Conservation (phyloP, 2,113 vertebrate genomes). For the Mystacornis crossleyi region DNA sequence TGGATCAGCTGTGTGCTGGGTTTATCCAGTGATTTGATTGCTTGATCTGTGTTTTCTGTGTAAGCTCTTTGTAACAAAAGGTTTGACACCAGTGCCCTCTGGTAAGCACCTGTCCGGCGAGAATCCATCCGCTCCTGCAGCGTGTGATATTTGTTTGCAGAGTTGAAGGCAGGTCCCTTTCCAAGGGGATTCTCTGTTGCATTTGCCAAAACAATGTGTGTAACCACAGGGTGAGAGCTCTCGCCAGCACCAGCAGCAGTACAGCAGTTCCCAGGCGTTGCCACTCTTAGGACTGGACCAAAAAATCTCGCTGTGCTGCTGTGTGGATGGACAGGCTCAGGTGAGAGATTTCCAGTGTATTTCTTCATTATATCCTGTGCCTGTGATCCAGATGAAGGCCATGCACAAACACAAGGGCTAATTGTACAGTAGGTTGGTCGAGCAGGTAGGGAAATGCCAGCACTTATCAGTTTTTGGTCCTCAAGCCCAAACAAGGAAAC, state of each 20-base stretch:
- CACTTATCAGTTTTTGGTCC: fast-evolving
- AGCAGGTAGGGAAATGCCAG: not conserved
- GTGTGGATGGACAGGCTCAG: not conserved
- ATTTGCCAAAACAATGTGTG: not conserved
- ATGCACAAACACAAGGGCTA: not conserved
- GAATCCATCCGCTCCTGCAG: not conserved
- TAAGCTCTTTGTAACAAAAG: not conserved
- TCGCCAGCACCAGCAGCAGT: not conserved
- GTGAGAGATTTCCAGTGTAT: not conserved
- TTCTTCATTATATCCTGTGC: not conserved
- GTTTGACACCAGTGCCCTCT: not conserved
- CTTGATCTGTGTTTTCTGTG: not conserved
- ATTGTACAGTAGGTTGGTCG: not conserved
- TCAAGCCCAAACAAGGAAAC: not conserved
- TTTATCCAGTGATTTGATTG: not conserved
- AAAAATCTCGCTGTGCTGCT: fast-evolving
- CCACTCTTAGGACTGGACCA: not conserved
- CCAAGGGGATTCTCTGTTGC: not conserved
- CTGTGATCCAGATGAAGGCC: not conserved
- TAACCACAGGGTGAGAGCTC: not conserved
- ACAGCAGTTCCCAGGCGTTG: not conserved
- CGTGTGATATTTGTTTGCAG: not conserved
- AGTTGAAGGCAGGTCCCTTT: not conserved
- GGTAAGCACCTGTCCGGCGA: not conserved
- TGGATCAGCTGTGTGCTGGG: not conserved